Percentiles rank a stretch among this genome's conserved stretches.
phyloP scores from a whole-genome alignment of 1,140 invertebrate genomes.

The Papilio aristodemus region DNA sequence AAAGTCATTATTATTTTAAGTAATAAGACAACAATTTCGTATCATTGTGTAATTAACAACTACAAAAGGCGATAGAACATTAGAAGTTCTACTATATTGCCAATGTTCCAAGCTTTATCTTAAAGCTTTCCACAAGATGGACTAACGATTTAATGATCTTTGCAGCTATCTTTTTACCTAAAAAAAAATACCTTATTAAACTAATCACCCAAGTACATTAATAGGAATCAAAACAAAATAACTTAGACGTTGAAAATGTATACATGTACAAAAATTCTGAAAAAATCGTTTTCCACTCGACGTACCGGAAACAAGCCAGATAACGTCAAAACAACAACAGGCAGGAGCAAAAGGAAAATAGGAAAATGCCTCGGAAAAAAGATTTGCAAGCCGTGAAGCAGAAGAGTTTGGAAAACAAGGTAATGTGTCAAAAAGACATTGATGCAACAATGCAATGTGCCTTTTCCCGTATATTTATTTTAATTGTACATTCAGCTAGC shows the following conservation, averaged over 20 bases:
- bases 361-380: constrained; percentile 22
- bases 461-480: too few species aligned
- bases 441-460: constrained; percentile 11
- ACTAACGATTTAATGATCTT: too few species aligned
- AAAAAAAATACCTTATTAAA: too few species aligned
- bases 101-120: too few species aligned
- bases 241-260: constrained; percentile 11
- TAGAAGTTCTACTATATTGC: too few species aligned
- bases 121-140: too few species aligned
- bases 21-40: not conserved
- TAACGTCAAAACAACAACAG: constrained; percentile 31
- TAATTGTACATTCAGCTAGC: too few species aligned
- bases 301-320: constrained; percentile 25
- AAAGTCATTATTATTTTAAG: too few species aligned
- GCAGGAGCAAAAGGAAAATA: constrained; percentile 23
- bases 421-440: not conserved
- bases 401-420: not conserved
- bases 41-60: too few species aligned
- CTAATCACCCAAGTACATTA: not conserved
- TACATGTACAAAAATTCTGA: not conserved
- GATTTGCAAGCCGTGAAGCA: not conserved
- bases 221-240: not conserved
- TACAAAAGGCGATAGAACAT: too few species aligned
- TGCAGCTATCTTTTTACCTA: too few species aligned
- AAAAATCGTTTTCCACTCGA: constrained; percentile 26